A percentile compares a stretch with the other conserved stretches of the same genome.
phyloP scores from a whole-genome alignment of 2,797 vertebrate species.

The Chloroceryle amazona region DNA sequence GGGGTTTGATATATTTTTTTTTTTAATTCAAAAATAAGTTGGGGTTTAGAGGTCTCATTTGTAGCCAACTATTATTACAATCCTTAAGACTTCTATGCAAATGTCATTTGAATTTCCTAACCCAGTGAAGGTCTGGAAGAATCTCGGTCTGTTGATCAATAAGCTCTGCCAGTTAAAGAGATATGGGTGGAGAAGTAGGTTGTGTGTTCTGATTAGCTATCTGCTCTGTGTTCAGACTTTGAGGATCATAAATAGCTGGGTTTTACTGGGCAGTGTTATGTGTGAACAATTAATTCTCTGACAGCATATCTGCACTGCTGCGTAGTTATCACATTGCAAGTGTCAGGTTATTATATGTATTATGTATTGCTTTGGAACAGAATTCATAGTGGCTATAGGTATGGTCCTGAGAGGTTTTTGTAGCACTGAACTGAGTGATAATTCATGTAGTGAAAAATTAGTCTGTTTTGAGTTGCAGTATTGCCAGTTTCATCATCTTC shows the following conservation, averaged over 20 bases:
- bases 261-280: background rate
- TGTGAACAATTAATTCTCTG: background rate
- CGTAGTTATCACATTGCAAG: background rate
- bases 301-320: background rate
- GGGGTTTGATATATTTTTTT: background rate
- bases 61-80: background rate
- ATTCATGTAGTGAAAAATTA: background rate
- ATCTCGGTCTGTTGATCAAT: background rate
- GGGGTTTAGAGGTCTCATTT: background rate
- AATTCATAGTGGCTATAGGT: background rate
- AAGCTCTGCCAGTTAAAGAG: background rate
- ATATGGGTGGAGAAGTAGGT: background rate
- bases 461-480: background rate
- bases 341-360: background rate
- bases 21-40: background rate
- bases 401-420: background rate
- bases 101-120: background rate
- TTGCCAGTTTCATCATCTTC: background rate
- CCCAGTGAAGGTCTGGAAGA: background rate
- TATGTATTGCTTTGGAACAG: background rate
- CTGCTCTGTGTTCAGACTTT: background rate
- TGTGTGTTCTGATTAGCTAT: background rate
- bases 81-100: background rate
- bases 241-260: background rate
- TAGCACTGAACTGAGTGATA: background rate